Conservation (phyloP, 2,113 vertebrate genomes). For the Taxidea taxus region DNA sequence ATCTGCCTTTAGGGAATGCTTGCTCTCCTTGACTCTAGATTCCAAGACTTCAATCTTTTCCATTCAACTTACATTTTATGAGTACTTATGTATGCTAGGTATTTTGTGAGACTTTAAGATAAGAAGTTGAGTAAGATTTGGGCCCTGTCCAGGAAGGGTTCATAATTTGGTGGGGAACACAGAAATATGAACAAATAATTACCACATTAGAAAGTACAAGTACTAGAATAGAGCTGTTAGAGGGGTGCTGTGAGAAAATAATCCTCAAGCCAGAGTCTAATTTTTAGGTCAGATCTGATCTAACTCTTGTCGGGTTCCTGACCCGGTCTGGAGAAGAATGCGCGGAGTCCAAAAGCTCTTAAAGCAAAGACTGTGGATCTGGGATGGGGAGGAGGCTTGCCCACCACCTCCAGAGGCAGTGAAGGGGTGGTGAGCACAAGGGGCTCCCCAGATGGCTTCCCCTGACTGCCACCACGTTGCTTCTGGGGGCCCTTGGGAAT, state of each 20-base stretch:
- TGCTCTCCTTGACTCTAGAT: not conserved
- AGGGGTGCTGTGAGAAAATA: not conserved
- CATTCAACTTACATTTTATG: not conserved
- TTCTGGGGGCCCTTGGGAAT: not conserved
- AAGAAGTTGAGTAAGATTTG: slow-evolving; percentile 19
- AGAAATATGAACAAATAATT: not conserved
- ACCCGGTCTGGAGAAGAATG: not conserved
- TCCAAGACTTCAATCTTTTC: slow-evolving; percentile 37
- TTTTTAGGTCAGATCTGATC: not conserved
- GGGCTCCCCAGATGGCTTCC: not conserved
- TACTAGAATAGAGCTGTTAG: not conserved
- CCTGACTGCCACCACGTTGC: not conserved
- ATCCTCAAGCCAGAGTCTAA: not conserved
- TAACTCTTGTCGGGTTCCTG: not conserved
- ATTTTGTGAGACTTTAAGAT: slow-evolving; percentile 30
- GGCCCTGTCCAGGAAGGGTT: not conserved
- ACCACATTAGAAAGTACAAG: not conserved
- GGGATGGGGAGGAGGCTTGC: not conserved
- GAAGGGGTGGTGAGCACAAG: not conserved
- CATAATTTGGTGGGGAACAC: not conserved
- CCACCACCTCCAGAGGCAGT: not conserved
- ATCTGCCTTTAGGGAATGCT: not conserved
- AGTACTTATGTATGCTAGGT: slow-evolving; percentile 1
- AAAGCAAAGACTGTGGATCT: not conserved
- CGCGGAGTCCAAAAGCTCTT: not conserved